phyloP scores from a whole-genome alignment of 2,888 invertebrate species.

The Pegoplata infirma region DNA sequence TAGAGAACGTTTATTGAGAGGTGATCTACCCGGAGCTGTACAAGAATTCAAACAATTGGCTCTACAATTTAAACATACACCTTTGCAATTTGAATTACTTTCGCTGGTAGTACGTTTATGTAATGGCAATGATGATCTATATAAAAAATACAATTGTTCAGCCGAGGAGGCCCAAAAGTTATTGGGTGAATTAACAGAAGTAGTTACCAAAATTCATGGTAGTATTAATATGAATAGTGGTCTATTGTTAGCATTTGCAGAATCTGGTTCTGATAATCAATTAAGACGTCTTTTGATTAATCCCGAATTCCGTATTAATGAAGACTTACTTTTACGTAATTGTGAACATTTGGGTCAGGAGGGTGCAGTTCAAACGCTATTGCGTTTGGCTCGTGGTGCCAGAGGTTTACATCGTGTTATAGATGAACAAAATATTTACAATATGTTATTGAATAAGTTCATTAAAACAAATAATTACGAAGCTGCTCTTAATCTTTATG shows the following conservation, averaged over 20 bases:
- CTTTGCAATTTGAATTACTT: slow-evolving; percentile 83
- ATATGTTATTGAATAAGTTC: slow-evolving; percentile 73
- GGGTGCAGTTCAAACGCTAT: slow-evolving; percentile 71
- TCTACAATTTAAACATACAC: slow-evolving; percentile 81
- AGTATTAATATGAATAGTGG: slow-evolving; percentile 75
- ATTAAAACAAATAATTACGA: slow-evolving; percentile 71
- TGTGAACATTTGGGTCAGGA: slow-evolving; percentile 78
- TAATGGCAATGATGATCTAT: slow-evolving; percentile 66
- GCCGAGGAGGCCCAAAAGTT: slow-evolving; percentile 73
- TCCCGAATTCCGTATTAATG: slow-evolving; percentile 80
- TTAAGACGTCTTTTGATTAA: slow-evolving; percentile 79
- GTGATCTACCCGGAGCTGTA: slow-evolving; percentile 78
- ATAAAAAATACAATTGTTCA: slow-evolving; percentile 64
- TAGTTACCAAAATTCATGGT: slow-evolving; percentile 77
- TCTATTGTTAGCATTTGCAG: slow-evolving; percentile 78
- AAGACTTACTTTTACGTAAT: slow-evolving; percentile 79
- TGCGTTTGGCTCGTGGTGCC: slow-evolving; percentile 73
- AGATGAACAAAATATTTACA: slow-evolving; percentile 75
- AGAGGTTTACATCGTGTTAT: slow-evolving; percentile 73
- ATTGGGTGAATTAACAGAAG: slow-evolving; percentile 74
- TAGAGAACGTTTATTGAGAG: slow-evolving; percentile 81
- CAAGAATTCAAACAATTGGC: slow-evolving; percentile 80
- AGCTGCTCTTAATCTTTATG: slow-evolving; percentile 73
- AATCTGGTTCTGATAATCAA: slow-evolving; percentile 78
- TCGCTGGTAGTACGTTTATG: slow-evolving; percentile 75